These are phyloP conservation scores for Oreochromis aureus DNA, from an alignment of 2,113 vertebrate species.

Conservation along the genomic window DNA sequence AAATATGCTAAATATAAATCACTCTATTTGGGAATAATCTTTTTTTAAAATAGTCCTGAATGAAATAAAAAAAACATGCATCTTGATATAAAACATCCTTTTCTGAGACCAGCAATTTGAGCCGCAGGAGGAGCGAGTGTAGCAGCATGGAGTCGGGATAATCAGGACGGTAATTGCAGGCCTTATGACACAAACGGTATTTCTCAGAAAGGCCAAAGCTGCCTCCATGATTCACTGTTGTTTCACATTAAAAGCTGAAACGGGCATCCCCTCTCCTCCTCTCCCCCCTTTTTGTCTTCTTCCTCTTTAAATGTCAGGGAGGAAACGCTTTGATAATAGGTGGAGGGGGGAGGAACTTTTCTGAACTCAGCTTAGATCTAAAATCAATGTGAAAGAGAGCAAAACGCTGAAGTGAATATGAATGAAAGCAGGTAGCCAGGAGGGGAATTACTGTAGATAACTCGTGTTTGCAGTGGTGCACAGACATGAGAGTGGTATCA, in stretches of 20 bases:
- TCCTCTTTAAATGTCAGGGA: constrained; percentile 60
- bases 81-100: neutral
- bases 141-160: neutral
- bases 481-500: neutral
- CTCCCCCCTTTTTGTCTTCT: constrained; percentile 21
- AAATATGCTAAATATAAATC: neutral
- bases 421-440: neutral
- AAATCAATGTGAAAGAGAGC: constrained; percentile 46
- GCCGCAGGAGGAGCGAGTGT: neutral
- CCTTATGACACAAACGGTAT: constrained; percentile 1
- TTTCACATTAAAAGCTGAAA: constrained; percentile 31
- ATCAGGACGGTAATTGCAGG: constrained; percentile 30
- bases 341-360: constrained; percentile 39
- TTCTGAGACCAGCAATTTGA: neutral
- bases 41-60: neutral
- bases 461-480: neutral
- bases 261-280: neutral
- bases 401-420: constrained; percentile 25
- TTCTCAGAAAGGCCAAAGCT: constrained; percentile 50
- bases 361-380: constrained; percentile 45
- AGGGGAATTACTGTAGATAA: neutral
- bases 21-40: neutral
- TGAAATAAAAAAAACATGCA: neutral
- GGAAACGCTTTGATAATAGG: constrained; percentile 60
- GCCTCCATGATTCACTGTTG: constrained; percentile 25